Percentiles rank a stretch among this genome's conserved stretches.
phyloP scores from a whole-genome alignment of 1,140 invertebrate genomes.

The Macrobrachium rosenbergii region DNA sequence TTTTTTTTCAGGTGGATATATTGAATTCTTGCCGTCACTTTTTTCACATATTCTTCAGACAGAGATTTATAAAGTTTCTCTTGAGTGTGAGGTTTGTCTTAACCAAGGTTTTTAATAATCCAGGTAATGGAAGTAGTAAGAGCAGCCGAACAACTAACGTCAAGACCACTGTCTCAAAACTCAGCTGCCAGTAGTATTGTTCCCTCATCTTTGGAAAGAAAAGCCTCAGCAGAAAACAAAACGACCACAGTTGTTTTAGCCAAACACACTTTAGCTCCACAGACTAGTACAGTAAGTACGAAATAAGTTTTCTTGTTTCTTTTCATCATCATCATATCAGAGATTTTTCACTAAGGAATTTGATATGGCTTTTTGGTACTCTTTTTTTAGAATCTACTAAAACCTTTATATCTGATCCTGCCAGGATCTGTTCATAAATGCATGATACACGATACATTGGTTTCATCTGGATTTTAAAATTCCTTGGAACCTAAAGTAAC shows the following conservation, averaged over 20 bases:
- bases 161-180: slow-evolving; percentile 46
- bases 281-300: slow-evolving; percentile 59
- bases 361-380: slow-evolving; percentile 1
- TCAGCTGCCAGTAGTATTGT: slow-evolving; percentile 18
- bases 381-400: too few relatives aligned
- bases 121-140: slow-evolving; percentile 57
- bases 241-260: slow-evolving; percentile 52
- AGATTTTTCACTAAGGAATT: neutral
- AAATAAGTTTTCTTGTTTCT: neutral
- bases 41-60: too few relatives aligned
- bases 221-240: slow-evolving; percentile 46
- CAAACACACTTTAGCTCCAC: slow-evolving; percentile 55
- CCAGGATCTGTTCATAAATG: too few relatives aligned
- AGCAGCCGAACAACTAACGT: slow-evolving; percentile 54
- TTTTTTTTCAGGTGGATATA: too few relatives aligned
- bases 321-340: neutral
- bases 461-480: too few relatives aligned
- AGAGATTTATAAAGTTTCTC: neutral
- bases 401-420: too few relatives aligned
- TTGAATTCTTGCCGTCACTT: too few relatives aligned
- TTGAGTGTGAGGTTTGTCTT: neutral
- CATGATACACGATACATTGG: too few relatives aligned
- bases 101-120: neutral
- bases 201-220: slow-evolving; percentile 16
- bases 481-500: too few relatives aligned